Base-by-base conservation (phyloP, 2,888 invertebrate genomes). In the Chouioia cunea region DNA sequence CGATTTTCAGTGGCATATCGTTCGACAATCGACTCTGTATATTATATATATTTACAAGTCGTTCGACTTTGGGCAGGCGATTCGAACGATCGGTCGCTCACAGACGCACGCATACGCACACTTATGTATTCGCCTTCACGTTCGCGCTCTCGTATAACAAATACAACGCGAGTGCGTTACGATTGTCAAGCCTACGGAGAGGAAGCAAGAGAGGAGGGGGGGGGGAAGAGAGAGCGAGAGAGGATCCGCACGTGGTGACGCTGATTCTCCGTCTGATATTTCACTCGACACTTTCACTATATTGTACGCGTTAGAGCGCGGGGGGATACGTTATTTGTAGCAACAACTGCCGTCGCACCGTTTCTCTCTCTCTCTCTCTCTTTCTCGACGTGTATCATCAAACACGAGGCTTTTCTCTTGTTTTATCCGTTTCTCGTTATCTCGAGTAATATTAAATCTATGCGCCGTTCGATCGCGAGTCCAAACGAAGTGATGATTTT, bases 1-100 rank as follows among this genome's bases (percentile, higher is more conserved):
- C 84, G 73, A 85, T 80, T 80, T 84, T 84, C 73, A 85, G 76
- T 63, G 85, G 85, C 85, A 85, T 84, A 58, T 68, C 80, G 66
- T 58, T n/a, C n/a, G n/a, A n/a, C n/a, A n/a, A n/a, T n/a, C n/a
- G n/a, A n/a, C n/a, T n/a, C n/a, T n/a, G n/a, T n/a, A n/a, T n/a
- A n/a, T n/a, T n/a, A n/a, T n/a, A n/a, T n/a, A n/a, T n/a, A n/a
- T n/a, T n/a, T n/a, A 73, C 62, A 71, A 63, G 16, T 48, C 27
- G 27, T 27, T 6, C 70, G 56, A 71, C 67, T 52, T 52, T 59
- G 73, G 62, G 20, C 44, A 48, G 59, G 63, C 68, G 64, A 48
- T 68, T 27, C 36, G 27, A 66, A 52, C 44, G 44, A 59, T 46
- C 65, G 69, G 65, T 66, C 47, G 65, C 68, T 59, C 74, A 6